These are phyloP conservation scores for Athalia rosae DNA, from an alignment of 2,888 invertebrate genomes.

Conservation along the genomic window DNA sequence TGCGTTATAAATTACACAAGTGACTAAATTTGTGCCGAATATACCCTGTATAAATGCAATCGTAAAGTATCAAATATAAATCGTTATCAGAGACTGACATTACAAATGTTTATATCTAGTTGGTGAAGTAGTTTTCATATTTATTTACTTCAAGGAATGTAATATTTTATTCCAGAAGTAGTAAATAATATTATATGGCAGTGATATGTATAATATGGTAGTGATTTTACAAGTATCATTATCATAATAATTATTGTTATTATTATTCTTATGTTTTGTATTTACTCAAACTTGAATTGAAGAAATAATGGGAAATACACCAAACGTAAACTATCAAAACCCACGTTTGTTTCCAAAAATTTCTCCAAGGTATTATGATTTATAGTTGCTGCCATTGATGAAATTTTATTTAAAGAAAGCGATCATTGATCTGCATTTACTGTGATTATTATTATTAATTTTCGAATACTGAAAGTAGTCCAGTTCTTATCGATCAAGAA, in stretches of 20 bases:
- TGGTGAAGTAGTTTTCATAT: slow-evolving; percentile 27
- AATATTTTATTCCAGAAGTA: slow-evolving; percentile 37
- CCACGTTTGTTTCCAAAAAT: neutral
- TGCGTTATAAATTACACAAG: slow-evolving; percentile 9
- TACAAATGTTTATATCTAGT: slow-evolving; percentile 29
- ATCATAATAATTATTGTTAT: neutral
- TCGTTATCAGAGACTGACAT: slow-evolving; percentile 31
- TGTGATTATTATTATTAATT: neutral
- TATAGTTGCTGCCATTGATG: too few species aligned
- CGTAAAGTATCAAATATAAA: slow-evolving; percentile 17
- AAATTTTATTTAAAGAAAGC: too few species aligned
- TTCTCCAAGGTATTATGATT: too few species aligned
- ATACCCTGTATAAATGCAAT: slow-evolving; percentile 35
- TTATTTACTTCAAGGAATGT: slow-evolving; percentile 36
- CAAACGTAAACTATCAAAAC: neutral
- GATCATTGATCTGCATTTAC: too few species aligned
- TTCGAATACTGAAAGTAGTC: slow-evolving; percentile 1
- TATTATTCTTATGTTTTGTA: neutral
- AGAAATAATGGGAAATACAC: slow-evolving; percentile 6
- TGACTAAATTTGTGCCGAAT: slow-evolving; percentile 14
- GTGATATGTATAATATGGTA: slow-evolving; percentile 42
- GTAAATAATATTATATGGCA: slow-evolving; percentile 30
- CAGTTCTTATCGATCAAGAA: neutral
- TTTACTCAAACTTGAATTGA: neutral
- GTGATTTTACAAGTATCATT: slow-evolving; percentile 11